Evolutionary conservation across 2,797 vertebrate species (phyloP).

Genomic region (Furcifer pardalis): DNA sequence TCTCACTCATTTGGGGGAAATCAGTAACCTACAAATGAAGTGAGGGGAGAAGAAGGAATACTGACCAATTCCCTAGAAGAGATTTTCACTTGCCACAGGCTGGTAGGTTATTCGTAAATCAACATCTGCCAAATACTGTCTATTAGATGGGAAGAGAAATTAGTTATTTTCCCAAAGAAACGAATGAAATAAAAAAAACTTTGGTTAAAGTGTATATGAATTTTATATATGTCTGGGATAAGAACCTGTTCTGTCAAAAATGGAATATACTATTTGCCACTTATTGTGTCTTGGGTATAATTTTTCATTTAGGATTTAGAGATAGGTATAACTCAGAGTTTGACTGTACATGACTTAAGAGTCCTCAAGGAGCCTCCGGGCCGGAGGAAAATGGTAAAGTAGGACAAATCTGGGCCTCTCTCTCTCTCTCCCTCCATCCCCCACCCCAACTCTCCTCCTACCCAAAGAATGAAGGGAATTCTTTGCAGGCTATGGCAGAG

Average conservation of each 20-base stretch:
- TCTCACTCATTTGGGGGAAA: neutral
- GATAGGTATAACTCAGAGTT: fast-evolving
- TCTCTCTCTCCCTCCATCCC: neutral
- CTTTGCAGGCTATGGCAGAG: conserved; percentile 15
- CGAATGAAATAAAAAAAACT: neutral
- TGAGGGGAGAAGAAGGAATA: neutral
- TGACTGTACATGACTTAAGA: neutral
- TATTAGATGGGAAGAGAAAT: neutral
- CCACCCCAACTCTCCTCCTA: neutral
- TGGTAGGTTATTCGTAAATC: neutral
- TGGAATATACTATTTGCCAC: neutral
- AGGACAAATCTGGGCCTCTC: neutral
- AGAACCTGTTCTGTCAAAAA: neutral
- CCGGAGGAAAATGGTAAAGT: neutral
- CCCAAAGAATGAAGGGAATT: conserved; percentile 61
- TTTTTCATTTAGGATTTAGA: neutral
- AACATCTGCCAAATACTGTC: neutral
- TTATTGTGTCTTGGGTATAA: neutral
- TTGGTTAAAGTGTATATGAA: neutral
- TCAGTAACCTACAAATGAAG: neutral
- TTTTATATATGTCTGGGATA: neutral
- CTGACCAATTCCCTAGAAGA: neutral
- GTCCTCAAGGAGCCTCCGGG: neutral
- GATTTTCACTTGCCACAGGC: neutral
- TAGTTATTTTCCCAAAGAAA: neutral